A percentile compares a stretch with the other conserved stretches of the same genome.
Evolutionary conservation across 2,113 vertebrate genomes (phyloP).

Genomic region (Felis catus): F.catus_Fca126_mat1.0 CM031420.1:11944501-11945000

Average conservation of each 20-base stretch:
- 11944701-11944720: not conserved
- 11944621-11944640: not conserved
- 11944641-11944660: not conserved
- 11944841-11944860: not conserved
- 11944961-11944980: too few relatives aligned
- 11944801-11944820: not conserved
- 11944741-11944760: not conserved
- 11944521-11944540: too few relatives aligned
- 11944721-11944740: too few relatives aligned
- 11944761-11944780: not conserved
- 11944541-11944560: too few relatives aligned
- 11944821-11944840: not conserved
- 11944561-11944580: too few relatives aligned
- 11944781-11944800: not conserved
- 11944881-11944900: not conserved
- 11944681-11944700: not conserved
- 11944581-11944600: too few relatives aligned
- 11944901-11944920: too few relatives aligned
- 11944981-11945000: too few relatives aligned
- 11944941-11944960: too few relatives aligned
- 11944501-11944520: too few relatives aligned
- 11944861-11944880: too few relatives aligned
- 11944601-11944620: too few relatives aligned
- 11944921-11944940: not conserved
- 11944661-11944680: not conserved